phyloP scores from a whole-genome alignment of 2,888 invertebrate genomes.

The Carabus problematicus region DNA sequence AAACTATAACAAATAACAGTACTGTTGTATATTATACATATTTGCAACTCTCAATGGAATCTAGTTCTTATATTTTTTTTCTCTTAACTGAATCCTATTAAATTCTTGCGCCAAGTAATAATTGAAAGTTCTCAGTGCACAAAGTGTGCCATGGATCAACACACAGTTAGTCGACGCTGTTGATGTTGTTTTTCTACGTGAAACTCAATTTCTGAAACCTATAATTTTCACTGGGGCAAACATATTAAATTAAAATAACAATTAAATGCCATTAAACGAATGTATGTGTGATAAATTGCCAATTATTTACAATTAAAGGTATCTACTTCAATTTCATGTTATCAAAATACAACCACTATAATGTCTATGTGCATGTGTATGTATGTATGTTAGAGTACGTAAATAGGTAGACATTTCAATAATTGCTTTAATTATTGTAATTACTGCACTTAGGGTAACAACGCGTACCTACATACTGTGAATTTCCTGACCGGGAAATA shows the following conservation, averaged over 20 bases:
- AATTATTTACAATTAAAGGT: slow-evolving; percentile 38
- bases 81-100: neutral
- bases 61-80: too few relatives aligned
- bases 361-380: neutral
- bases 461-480: neutral
- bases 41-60: too few relatives aligned
- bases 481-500: slow-evolving; percentile 33
- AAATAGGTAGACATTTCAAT: slow-evolving; percentile 26
- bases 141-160: too few relatives aligned
- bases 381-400: slow-evolving; percentile 2
- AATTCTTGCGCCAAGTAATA: neutral
- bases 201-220: too few relatives aligned
- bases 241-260: slow-evolving; percentile 40
- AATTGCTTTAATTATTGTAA: slow-evolving; percentile 41
- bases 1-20: too few relatives aligned
- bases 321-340: neutral
- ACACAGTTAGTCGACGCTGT: too few relatives aligned
- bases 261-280: slow-evolving; percentile 40
- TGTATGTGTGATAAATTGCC: slow-evolving; percentile 39
- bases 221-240: neutral
- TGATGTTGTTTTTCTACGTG: too few relatives aligned
- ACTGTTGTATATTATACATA: too few relatives aligned
- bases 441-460: slow-evolving; percentile 37
- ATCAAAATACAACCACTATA: neutral
- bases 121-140: too few relatives aligned